Base-by-base conservation (phyloP, 2,888 invertebrate species). In the Acrocyrtus sp. region DNA sequence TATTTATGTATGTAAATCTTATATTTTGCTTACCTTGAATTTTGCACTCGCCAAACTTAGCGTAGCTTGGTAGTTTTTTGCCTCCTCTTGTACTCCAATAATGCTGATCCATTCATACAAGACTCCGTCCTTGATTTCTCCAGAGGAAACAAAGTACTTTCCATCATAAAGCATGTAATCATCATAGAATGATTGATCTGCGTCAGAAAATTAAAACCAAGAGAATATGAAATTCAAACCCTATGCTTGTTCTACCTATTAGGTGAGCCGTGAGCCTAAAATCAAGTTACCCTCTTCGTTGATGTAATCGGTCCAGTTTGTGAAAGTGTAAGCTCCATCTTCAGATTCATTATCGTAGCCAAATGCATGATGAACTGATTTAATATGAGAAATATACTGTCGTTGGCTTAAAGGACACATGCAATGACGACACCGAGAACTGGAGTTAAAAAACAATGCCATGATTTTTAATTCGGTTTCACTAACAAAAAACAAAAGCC, bases 51-150 rank as follows among this genome's bases (percentile, higher is more conserved):
- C 24, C 22, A 68, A 39, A 8, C 26, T 68, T 19, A 68, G 17
- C 4, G 47, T 61, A 10, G 61, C 68, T 10, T 24, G 48, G 26
- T 68, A 68, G 12, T 61, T 53, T 1, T 54, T 54, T 1, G 68
- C 53, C 0, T 68, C 68, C 15, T 68, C 61, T 19, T 61, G 68
- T 5, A 22, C 54, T 3, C 68, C 68, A 26, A 68, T 68, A 0
- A 68, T 29, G n/a, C 68, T 68, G 17, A 68, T 60, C 68, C 68
- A 68, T 19, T 68, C 68, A 21, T 68, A 68, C 5, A 68, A 17
- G 26, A 68, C 41, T 4, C 68, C 68, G 15, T 68, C 61, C 45
- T 54, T 60, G 4, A 68, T 68, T 39, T 61, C 68, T 2, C 68
- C 68, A 1, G 68, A 68, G 22, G 68, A 68, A 17, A 68, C 68